Conservation (phyloP, 2,113 vertebrate genomes). For the Amblyornis subalaris region DNA sequence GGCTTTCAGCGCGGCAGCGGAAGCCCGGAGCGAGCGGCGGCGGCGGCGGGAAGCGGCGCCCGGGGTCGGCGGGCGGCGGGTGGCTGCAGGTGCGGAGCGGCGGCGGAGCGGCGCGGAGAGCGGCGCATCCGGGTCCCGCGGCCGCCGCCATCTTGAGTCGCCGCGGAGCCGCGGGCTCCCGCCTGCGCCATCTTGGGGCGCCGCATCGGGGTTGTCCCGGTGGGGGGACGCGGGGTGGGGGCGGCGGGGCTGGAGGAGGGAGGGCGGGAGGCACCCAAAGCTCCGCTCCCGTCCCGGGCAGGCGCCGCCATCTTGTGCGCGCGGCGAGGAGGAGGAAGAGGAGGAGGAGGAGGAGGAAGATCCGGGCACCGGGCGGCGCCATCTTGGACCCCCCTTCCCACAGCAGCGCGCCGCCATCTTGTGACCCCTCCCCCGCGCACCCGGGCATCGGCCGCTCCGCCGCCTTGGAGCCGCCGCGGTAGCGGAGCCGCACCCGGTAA, state of each 20-base stretch:
- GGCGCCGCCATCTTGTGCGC: background rate
- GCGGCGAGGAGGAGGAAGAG: background rate
- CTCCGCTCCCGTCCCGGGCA: background rate
- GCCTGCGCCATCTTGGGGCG: background rate
- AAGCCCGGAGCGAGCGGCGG: background rate
- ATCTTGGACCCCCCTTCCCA: background rate
- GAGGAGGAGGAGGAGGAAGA: background rate
- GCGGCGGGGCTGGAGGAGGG: background rate
- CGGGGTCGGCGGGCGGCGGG: background rate
- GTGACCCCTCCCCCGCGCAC: background rate
- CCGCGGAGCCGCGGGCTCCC: background rate
- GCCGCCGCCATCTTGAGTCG: slow-evolving; percentile 7
- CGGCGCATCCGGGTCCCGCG: background rate
- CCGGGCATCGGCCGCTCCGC: background rate
- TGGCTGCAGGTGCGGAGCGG: background rate
- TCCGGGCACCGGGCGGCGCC: background rate
- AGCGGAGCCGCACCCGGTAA: background rate
- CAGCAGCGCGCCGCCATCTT: background rate
- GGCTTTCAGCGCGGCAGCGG: background rate
- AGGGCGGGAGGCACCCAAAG: background rate
- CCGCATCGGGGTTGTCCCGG: background rate
- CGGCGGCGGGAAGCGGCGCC: background rate
- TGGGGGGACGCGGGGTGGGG: background rate
- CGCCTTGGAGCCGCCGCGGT: background rate
- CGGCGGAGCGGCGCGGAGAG: background rate